phyloP scores from a whole-genome alignment of 1,140 invertebrate genomes.

The Apocrypta bakeri region DNA sequence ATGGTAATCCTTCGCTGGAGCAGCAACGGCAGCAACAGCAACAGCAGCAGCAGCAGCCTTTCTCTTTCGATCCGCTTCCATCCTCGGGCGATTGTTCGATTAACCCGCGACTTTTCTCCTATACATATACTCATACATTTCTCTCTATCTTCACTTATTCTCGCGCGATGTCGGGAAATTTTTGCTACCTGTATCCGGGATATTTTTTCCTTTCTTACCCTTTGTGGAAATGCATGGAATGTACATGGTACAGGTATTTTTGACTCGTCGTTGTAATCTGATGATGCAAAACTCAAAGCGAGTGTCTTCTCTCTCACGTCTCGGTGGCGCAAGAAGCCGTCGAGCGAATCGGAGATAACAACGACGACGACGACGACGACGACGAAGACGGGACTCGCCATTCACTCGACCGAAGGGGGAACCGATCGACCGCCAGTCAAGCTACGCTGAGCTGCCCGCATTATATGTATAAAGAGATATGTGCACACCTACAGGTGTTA shows the following conservation, averaged over 20 bases:
- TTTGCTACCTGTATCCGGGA: neutral
- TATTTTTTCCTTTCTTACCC: neutral
- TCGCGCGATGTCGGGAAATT: neutral
- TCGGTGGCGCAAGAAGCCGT: neutral
- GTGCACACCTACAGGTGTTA: neutral
- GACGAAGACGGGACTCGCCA: neutral
- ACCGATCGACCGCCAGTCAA: neutral
- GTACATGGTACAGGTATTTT: neutral
- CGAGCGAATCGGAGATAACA: neutral
- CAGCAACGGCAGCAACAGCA: neutral
- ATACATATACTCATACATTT: neutral
- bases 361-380: too few species aligned
- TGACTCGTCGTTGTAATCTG: neutral
- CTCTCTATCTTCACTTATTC: neutral
- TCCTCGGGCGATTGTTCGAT: neutral
- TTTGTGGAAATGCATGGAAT: neutral
- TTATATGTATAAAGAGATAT: neutral
- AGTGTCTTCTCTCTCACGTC: neutral
- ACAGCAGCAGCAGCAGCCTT: neutral
- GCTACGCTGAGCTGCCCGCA: neutral
- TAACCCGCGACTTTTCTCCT: neutral
- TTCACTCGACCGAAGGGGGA: neutral
- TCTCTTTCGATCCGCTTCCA: conserved; percentile 1
- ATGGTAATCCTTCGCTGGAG: neutral
- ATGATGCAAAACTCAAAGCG: neutral